Evolutionary conservation across 2,797 vertebrate species (phyloP).

Genomic region (Artibeus lituratus): DNA sequence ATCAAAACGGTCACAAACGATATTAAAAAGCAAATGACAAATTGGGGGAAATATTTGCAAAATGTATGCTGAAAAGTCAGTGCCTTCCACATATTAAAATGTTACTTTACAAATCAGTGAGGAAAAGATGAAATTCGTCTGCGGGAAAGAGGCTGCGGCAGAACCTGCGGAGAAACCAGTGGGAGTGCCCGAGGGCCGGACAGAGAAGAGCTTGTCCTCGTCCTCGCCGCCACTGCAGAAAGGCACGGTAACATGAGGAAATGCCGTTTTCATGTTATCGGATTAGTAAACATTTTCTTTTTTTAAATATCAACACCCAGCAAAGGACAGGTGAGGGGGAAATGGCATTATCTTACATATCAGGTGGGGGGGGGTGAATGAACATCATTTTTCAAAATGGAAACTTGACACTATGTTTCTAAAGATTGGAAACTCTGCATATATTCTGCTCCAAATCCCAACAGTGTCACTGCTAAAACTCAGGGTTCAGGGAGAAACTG

Average conservation of each 20-base stretch:
- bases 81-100: not conserved
- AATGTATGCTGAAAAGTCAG: not conserved
- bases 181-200: not conserved
- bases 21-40: conserved; percentile 9
- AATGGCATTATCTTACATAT: not conserved
- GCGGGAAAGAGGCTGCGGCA: not conserved
- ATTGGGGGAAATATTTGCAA: not conserved
- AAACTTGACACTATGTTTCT: not conserved
- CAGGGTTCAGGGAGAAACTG: not conserved
- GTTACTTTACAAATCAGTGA: conserved; percentile 3
- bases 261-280: not conserved
- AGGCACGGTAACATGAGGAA: not conserved
- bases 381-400: conserved; percentile 42
- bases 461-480: not conserved
- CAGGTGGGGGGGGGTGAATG: not conserved
- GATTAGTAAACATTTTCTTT: not conserved
- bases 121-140: not conserved
- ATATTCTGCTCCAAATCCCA: not conserved
- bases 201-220: not conserved
- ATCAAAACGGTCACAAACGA: not conserved
- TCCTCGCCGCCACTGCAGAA: not conserved
- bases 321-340: not conserved
- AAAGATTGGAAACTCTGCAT: not conserved
- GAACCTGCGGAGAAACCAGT: not conserved
- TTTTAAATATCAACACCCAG: not conserved